Conservation (phyloP, 2,797 vertebrate species). For the Anguilla anguilla region DNA sequence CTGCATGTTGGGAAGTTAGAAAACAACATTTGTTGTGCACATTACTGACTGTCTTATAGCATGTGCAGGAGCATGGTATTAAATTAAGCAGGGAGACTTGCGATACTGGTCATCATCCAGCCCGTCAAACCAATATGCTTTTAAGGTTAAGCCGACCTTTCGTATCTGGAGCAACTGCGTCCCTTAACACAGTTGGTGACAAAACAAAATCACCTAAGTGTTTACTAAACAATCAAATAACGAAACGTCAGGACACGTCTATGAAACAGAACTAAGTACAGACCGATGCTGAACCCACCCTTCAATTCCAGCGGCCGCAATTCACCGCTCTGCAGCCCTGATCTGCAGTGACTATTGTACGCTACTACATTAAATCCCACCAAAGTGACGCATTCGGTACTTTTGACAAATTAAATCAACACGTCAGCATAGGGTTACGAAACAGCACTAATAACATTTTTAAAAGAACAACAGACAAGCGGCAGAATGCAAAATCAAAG, state of each 20-base stretch:
- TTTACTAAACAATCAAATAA: neutral
- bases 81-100: neutral
- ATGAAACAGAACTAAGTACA: neutral
- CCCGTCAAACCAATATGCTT: neutral
- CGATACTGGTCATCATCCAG: neutral
- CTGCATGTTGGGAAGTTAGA: neutral
- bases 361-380: neutral
- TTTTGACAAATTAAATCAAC: neutral
- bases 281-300: neutral
- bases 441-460: neutral
- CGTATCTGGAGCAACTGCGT: neutral
- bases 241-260: neutral
- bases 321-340: neutral
- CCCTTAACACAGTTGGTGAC: neutral
- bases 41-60: neutral
- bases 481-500: constrained; percentile 2
- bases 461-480: neutral
- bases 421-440: neutral
- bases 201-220: neutral
- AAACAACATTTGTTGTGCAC: neutral
- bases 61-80: neutral
- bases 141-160: neutral
- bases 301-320: neutral
- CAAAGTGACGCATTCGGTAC: neutral
- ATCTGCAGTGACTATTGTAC: neutral